A percentile compares a stretch with the other conserved stretches of the same genome.
Conservation (phyloP, 1,140 invertebrate genomes). For the Babylonia areolata region DNA sequence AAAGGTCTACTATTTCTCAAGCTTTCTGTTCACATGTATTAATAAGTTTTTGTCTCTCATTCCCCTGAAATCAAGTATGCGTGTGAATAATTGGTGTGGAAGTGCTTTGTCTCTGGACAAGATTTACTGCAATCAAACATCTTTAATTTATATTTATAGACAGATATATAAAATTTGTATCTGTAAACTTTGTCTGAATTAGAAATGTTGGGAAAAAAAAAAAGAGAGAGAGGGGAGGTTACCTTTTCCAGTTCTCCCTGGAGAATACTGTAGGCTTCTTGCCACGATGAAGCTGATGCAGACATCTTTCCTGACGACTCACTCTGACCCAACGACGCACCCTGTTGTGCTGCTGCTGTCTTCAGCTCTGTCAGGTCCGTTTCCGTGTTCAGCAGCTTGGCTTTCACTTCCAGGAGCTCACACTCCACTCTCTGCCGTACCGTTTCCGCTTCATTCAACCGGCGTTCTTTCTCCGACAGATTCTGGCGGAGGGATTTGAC, state of each 20-base stretch:
- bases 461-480: background rate
- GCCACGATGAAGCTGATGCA: background rate
- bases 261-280: background rate
- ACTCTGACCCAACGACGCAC: background rate
- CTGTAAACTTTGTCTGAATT: too few relatives aligned
- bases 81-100: too few relatives aligned
- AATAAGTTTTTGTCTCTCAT: too few relatives aligned
- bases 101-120: too few relatives aligned
- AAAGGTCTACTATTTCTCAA: too few relatives aligned
- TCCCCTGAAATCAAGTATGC: too few relatives aligned
- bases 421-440: conserved; percentile 20
- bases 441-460: conserved; percentile 22
- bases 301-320: background rate
- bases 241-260: conserved; percentile 34
- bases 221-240: background rate
- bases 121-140: too few relatives aligned
- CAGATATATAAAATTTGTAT: background rate
- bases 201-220: too few relatives aligned
- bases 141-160: background rate
- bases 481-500: background rate
- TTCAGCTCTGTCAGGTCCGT: conserved; percentile 27
- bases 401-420: conserved; percentile 26
- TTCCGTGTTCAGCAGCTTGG: conserved; percentile 20
- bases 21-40: too few relatives aligned
- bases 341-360: background rate